These are phyloP conservation scores for Caenorhabditis afra DNA, from an alignment of 2,888 invertebrate genomes.

Conservation along the genomic window DNA sequence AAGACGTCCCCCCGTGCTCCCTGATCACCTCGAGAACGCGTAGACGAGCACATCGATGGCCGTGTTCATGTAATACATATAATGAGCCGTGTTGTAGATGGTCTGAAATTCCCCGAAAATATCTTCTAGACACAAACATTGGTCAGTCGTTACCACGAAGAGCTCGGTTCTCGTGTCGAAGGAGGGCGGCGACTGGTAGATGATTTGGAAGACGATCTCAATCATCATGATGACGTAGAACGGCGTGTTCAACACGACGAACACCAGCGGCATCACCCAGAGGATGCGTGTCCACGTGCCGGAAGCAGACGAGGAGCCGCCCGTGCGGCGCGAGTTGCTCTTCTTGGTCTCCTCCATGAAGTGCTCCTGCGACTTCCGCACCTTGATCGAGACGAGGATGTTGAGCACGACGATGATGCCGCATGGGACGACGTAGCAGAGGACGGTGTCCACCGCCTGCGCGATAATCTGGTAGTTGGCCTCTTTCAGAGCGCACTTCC, in stretches of 20 bases:
- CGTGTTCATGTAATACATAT: constrained; percentile 79
- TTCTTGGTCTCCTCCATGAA: constrained; percentile 59
- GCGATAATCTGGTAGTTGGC: constrained; percentile 72
- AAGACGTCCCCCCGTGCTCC: background rate
- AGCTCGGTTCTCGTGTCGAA: constrained; percentile 55
- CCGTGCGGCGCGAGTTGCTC: constrained; percentile 61
- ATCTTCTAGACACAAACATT: too few species aligned
- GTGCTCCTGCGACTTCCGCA: constrained; percentile 61
- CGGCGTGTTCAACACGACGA: constrained; percentile 79
- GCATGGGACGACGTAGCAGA: constrained; percentile 79
- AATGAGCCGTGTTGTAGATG: constrained; percentile 77
- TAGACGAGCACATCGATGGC: constrained; percentile 79
- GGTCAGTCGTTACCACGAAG: constrained; percentile 56
- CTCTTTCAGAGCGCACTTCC: constrained; percentile 65
- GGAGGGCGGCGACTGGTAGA: constrained; percentile 61
- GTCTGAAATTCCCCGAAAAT: constrained; percentile 53
- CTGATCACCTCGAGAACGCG: constrained; percentile 77
- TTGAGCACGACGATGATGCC: constrained; percentile 77
- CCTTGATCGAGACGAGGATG: constrained; percentile 72
- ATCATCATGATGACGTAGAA: constrained; percentile 75
- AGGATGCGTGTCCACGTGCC: constrained; percentile 76
- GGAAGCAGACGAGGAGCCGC: constrained; percentile 59
- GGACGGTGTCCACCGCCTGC: constrained; percentile 74
- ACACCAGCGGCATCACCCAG: constrained; percentile 79
- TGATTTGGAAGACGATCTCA: constrained; percentile 64